phyloP scores from a whole-genome alignment of 2,888 invertebrate species.

The Drepanosiphum platanoidis region DNA sequence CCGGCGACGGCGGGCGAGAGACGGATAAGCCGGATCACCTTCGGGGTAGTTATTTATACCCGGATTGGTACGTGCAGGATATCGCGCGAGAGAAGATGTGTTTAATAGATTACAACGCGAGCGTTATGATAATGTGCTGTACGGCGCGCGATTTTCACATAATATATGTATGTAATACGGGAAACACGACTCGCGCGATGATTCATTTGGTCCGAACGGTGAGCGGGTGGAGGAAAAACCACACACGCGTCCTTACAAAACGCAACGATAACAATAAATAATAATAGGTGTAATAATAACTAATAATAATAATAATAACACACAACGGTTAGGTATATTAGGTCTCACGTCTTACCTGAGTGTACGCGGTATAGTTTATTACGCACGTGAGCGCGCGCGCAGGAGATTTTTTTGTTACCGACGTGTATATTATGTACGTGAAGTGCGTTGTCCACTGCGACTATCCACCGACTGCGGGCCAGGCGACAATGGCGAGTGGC shows the following conservation, averaged over 20 bases:
- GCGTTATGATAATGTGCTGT: not conserved
- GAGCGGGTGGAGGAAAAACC: not conserved
- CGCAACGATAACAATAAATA: no score
- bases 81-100: not conserved
- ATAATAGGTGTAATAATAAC: no score
- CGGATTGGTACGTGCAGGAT: no score
- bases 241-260: no score
- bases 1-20: not conserved
- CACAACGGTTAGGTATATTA: not conserved
- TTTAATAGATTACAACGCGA: not conserved
- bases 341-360: not conserved
- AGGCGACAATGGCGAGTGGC: not conserved
- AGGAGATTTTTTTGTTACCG: not conserved
- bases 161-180: not conserved
- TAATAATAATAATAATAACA: not conserved
- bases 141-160: not conserved
- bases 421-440: no score
- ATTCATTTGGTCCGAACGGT: not conserved
- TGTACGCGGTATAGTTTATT: not conserved
- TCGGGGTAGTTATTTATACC: not conserved
- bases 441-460: not conserved
- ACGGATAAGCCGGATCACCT: conserved; percentile 21
- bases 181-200: not conserved
- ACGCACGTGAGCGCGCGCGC: not conserved
- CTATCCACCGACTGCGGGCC: not conserved